Base-by-base conservation (phyloP, 1,140 invertebrate genomes). In the Sitodiplosis mosellana region DNA sequence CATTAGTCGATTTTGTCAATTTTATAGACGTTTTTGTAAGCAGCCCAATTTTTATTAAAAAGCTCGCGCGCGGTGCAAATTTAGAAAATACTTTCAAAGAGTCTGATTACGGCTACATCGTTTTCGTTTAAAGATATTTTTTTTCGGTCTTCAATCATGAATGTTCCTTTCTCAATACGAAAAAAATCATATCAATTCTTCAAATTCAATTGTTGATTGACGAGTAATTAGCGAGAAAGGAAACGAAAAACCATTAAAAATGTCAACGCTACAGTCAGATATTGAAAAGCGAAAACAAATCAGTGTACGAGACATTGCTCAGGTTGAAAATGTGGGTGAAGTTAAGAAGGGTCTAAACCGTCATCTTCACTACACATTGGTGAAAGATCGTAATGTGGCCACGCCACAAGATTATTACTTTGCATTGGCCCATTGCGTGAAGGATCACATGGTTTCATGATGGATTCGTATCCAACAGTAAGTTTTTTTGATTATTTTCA, bases 391-490 rank as follows among this genome's bases (percentile, higher is more conserved):
- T 54, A 99, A 99, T 81, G 94, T 99, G 43, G 83, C 95, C 18
- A 99, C 94, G 2, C 76, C 83, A 15, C 72, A 94, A 54, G 96
- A 99, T 69, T 99, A 99, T 66, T 99, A 88, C 67, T 93, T 95
- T 60, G 91, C 96, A 41, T 71, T 99, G 53, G 93, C 95, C 2
- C 84, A 98, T 66, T 94, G 91, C 46, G 93, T 99, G 52, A 84
- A 90, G 63, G 95, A 99, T 69, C 94, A 99, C 68, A 75, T 99
- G 51, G 92, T 96, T 2, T 91, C 89, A 10, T 75, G 96, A 64
- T 99, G 96, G 96, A 99, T 99, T 58, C 78, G 95, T 48, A 99
- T 96, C 21, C 95, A 99, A 66, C 96, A 99, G 66, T 79, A 27
- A 27, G 27, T 27, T 27, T 3, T 27, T 27, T 27, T 27, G 27